Conservation (phyloP, 2,113 vertebrate genomes). For the zebrafish (Danio rerio) region DNA sequence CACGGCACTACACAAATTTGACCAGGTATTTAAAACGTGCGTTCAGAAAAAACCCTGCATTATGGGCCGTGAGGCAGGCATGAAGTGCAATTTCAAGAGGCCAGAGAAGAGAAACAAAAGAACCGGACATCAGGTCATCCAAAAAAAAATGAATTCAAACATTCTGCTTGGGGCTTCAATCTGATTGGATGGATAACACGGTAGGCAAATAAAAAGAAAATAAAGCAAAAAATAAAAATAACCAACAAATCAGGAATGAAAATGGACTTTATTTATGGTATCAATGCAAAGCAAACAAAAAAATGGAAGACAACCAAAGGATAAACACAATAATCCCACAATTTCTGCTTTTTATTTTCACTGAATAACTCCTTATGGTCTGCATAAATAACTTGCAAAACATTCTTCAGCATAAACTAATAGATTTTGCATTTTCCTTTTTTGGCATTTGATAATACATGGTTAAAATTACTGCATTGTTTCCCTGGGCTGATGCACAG, state of each 20-base stretch:
- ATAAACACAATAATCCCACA: constrained; percentile 71
- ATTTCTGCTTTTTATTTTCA: constrained; percentile 65
- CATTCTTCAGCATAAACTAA: constrained; percentile 66
- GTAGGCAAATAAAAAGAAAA: constrained; percentile 21
- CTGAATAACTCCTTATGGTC: constrained; percentile 78
- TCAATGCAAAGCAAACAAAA: constrained; percentile 45
- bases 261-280: constrained; percentile 79
- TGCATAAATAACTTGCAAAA: constrained; percentile 81
- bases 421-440: constrained; percentile 55
- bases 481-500: constrained; percentile 46
- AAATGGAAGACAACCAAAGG: constrained; percentile 25
- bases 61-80: constrained; percentile 38
- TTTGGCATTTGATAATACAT: constrained; percentile 72
- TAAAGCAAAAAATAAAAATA: constrained; percentile 5
- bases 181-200: background rate
- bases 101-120: background rate
- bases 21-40: constrained; percentile 23
- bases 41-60: constrained; percentile 29
- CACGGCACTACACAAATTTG: constrained; percentile 27
- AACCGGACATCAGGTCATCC: background rate
- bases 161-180: background rate
- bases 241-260: constrained; percentile 69
- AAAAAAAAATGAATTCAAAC: background rate
- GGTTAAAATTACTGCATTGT: constrained; percentile 38
- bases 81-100: constrained; percentile 45